phyloP scores from a whole-genome alignment of 2,113 vertebrate genomes.

The Mustelus asterias region DNA sequence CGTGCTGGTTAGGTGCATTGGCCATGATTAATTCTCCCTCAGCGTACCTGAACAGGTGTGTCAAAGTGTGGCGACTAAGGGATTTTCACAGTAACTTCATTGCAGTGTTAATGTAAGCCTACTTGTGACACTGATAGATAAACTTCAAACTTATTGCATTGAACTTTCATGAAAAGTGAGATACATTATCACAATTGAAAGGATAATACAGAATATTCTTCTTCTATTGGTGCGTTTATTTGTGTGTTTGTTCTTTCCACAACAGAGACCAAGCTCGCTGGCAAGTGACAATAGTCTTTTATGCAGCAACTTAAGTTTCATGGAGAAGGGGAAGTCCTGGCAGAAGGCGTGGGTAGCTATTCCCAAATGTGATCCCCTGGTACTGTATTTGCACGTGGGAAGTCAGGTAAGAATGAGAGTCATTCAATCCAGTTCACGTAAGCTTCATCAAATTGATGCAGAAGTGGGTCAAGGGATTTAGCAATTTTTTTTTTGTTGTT shows the following conservation, averaged over 20 bases:
- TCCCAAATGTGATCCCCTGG: constrained; percentile 65
- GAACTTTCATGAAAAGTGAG: not conserved
- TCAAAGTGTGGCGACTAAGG: too few species aligned
- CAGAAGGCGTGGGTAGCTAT: constrained; percentile 71
- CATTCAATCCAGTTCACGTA: rapidly evolving
- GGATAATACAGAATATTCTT: not conserved
- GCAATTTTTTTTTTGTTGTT: constrained; percentile 42
- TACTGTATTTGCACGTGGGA: constrained; percentile 66
- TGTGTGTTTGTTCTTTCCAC: not conserved
- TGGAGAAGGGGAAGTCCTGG: constrained; percentile 75
- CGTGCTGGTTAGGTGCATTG: too few species aligned
- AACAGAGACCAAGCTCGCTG: constrained; percentile 61
- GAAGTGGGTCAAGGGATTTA: constrained; percentile 52
- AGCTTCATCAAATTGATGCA: constrained; percentile 38
- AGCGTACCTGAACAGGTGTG: too few species aligned
- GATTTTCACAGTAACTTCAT: too few species aligned
- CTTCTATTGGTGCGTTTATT: not conserved
- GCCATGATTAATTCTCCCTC: too few species aligned
- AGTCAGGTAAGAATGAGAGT: constrained; percentile 61
- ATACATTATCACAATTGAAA: not conserved
- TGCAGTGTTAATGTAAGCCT: too few species aligned
- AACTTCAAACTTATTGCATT: not conserved
- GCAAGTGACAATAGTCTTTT: constrained; percentile 64
- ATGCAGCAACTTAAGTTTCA: constrained; percentile 67
- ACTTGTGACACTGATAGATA: too few species aligned